Conservation (phyloP, 30 jellyfish, hydroid and myxozoan species). For the Rhopilema esculentum region DNA sequence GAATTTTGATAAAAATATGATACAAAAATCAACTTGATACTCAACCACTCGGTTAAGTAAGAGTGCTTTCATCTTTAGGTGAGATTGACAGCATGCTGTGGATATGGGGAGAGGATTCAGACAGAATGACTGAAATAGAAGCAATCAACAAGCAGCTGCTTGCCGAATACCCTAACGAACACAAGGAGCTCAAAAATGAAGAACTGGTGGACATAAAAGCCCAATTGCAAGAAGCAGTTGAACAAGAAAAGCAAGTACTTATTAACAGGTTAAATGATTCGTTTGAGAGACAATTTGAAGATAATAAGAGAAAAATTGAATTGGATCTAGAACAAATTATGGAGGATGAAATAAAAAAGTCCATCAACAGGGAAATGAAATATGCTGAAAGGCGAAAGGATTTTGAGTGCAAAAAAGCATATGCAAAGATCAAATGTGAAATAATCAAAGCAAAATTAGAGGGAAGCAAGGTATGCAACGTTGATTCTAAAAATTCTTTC, state of each 20-base stretch:
- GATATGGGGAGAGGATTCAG: conserved; percentile 8
- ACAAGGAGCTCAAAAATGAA: conserved; percentile 10
- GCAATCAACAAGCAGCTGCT: conserved; percentile 13
- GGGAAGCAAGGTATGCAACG: conserved; percentile 27
- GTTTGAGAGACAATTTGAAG: neutral
- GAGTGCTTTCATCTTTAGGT: neutral
- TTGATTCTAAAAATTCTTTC: too few species aligned
- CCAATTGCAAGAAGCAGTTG: conserved; percentile 9
- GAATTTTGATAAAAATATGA: too few species aligned
- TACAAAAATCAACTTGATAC: too few species aligned
- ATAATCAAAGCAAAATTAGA: conserved; percentile 21
- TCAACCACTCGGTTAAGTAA: too few species aligned
- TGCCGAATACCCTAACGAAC: conserved; percentile 32
- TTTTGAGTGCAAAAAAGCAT: conserved; percentile 35
- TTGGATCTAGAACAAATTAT: conserved; percentile 9
- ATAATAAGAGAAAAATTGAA: neutral
- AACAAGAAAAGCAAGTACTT: neutral
- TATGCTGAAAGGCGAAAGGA: conserved; percentile 43
- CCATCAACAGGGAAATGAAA: conserved; percentile 1
- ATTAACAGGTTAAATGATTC: neutral
- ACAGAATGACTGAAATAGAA: neutral
- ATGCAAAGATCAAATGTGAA: conserved; percentile 38
- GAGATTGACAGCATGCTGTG: neutral
- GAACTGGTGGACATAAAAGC: neutral
- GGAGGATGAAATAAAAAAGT: conserved; percentile 34